Evolutionary conservation across 2,888 invertebrate species (phyloP), one percentile per base, ranked within the genome.

Genomic region (Melieria picta): DNA sequence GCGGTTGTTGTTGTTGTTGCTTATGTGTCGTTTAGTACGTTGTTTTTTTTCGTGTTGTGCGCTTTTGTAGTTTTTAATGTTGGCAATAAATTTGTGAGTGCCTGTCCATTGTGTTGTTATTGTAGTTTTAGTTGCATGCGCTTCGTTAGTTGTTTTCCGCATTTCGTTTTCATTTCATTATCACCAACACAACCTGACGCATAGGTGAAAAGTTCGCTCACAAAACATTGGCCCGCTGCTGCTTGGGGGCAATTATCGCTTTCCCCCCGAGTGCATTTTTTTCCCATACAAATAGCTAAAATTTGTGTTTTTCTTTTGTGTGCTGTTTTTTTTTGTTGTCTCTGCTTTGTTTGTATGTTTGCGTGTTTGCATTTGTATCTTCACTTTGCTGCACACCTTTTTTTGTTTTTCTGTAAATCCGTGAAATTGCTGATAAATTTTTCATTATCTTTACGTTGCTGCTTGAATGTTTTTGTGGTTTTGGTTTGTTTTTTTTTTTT

Each of bases 21-120:
- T 30, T 30, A 30, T 30, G 4, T 9, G 9, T 30, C 13, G 13
- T 30, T 30, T 60, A 52, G 13, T 67, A 52, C 11, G 16, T 46
- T 16, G 45, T 55, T 57, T 16, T 56, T 60, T 45, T 16, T 68
- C 4, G 7, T 30, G 30, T 30, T 30, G 30, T 30, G 30, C 30
- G 30, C 66, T 69, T 69, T 71, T 72, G 62, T 72, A 61, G 57
- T 70, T 66, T 65, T 65, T 71, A 72, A 72, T 75, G 70, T 74
- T 70, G 65, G 58, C 73, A 73, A 77, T 75, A 77, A 77, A 75
- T 77, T 74, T 48, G 52, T 67, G 48, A 57, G 56, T 72, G 58
- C 55, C 11, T 46, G 52, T 69, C 42, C 47, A 11, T n/a, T 13
- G 13, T 42, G 13, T 48, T 56, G 43, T 66, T 64, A 48, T 43